Conservation (phyloP, 2,113 vertebrate genomes). For the Protobothrops mucrosquamatus region DNA sequence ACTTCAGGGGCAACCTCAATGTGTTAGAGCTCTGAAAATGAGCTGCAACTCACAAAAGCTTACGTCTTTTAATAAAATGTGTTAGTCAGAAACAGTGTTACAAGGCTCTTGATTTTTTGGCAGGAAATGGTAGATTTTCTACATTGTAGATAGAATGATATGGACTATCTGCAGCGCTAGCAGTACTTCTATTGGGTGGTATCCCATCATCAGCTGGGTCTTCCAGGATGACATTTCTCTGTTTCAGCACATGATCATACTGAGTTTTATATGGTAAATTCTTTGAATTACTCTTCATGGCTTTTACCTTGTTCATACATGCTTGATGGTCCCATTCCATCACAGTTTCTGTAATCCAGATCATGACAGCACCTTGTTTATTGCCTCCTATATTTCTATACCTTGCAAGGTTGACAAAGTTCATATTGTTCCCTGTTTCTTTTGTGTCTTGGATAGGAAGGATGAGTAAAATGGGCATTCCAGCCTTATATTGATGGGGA, state of each 20-base stretch:
- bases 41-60: neutral
- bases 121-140: neutral
- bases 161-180: neutral
- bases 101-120: neutral
- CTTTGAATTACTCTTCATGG: neutral
- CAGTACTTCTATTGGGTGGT: neutral
- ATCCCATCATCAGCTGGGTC: neutral
- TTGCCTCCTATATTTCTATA: neutral
- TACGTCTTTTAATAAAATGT: neutral
- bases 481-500: neutral
- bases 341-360: neutral
- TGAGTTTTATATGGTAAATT: neutral
- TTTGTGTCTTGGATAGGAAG: neutral
- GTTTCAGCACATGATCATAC: neutral
- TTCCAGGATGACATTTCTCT: neutral
- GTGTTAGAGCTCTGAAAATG: neutral
- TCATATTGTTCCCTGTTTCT: neutral
- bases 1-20: neutral
- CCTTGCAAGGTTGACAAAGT: neutral
- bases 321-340: neutral
- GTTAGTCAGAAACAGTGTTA: neutral
- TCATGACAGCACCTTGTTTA: neutral
- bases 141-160: neutral
- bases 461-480: neutral
- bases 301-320: neutral